Base-by-base conservation (phyloP, 92 coral and sea anemone genomes). In the Zoanthus sansibaricus region DNA sequence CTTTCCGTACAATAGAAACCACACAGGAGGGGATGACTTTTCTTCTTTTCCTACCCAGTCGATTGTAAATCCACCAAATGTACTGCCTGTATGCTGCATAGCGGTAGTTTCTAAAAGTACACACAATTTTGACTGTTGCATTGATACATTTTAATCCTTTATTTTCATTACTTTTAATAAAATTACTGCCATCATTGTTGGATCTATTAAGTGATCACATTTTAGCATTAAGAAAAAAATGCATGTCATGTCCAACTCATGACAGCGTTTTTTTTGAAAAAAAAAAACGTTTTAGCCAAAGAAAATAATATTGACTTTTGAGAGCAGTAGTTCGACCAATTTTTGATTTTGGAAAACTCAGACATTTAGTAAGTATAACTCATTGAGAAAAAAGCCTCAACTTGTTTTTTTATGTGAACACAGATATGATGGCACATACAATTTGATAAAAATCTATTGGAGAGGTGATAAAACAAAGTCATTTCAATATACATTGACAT, bases 71-170 rank as follows among this genome's bases (percentile, higher is more conserved):
- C 87, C 87, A 82, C 87, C 87, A 67, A 10, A 70, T 42, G 51
- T 68, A 82, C 87, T 82, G 87, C 47, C 87, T 70, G 67, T 82
- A 45, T 17, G 87, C 87, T 82, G 87, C 87, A 82, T 82, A 82
- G 62, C 55, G 76, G 69, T 62, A 80, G 86, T 59, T 82, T 82
- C 86, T 82, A 72, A 62, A 62, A 82, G 52, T 48, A 5, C 52
- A 48, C 1, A 48, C 52, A 48, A 48, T 48, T 48, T 48, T 48
- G 1, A 48, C 52, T 48, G 52, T 48, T 48, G 52, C 52, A 48
- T 25, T 48, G 9, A 48, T 48, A 48, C 52, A 48, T 48, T 48
- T 48, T 9, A 48, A 48, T 48, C 52, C 52, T 48, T 48, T 48
- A 48, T 48, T 48, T 48, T 48, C 52, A 48, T 48, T 48, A 48